A percentile compares a stretch with the other conserved stretches of the same genome.
phyloP scores from a whole-genome alignment of 2,113 vertebrate species.

The Macrotus californicus region DNA sequence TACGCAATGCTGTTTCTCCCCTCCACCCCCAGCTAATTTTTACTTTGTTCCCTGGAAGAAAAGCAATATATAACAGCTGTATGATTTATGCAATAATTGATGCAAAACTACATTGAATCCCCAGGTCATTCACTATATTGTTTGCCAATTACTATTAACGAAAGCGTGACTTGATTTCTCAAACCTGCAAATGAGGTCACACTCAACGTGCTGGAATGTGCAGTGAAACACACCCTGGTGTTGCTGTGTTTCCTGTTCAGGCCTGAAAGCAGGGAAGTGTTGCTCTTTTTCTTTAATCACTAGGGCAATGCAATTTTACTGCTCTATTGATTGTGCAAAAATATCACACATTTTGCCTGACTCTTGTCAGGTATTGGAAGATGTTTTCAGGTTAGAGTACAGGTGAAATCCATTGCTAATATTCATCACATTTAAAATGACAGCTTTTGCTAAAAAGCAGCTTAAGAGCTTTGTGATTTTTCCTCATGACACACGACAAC shows the following conservation, averaged over 20 bases:
- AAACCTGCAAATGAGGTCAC: neutral
- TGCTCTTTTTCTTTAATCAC: neutral
- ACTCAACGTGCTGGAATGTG: neutral
- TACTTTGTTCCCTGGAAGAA: slow-evolving; percentile 19
- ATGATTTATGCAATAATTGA: slow-evolving; percentile 9
- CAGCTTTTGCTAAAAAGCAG: neutral
- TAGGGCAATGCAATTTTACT: neutral
- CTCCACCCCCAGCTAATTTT: neutral
- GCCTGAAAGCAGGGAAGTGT: neutral
- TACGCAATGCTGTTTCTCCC: neutral
- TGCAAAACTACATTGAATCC: slow-evolving; percentile 14
- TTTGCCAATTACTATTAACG: neutral
- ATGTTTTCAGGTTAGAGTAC: neutral
- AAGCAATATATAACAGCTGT: slow-evolving; percentile 26
- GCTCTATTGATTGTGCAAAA: neutral
- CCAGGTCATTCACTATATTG: neutral
- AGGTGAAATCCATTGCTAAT: neutral
- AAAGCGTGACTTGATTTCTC: neutral
- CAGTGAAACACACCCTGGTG: neutral
- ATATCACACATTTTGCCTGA: neutral
- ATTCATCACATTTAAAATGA: neutral
- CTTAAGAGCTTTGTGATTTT: neutral
- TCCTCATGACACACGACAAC: neutral
- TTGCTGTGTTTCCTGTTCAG: neutral
- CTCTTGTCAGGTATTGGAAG: neutral